Evolutionary conservation across 2,113 vertebrate species (phyloP), one percentile per base, ranked within the genome.

Genomic region (Elgaria multicarinata): DNA sequence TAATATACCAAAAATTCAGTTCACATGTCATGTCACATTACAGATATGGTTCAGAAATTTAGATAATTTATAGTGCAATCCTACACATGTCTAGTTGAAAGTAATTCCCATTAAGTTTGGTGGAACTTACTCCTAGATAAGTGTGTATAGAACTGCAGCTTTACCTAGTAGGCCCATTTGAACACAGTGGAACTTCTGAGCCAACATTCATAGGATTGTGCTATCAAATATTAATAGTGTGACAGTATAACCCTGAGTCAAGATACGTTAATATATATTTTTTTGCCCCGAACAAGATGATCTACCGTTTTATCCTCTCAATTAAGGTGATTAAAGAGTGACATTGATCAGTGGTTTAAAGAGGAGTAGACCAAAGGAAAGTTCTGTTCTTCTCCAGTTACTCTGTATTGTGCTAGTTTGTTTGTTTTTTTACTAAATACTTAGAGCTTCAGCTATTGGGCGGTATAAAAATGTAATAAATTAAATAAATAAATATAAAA

Each of bases 1-100:
- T 94, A 90, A 72, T 84, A 87, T 22, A 89, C 39, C 91, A 92
- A 36, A 89, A 75, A 92, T 92, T 93, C 6, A 72, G 3, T 36
- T 80, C 89, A 0, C 74, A 89, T 86, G n/a, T n/a, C 88, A 1
- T 89, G 39, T 5, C 1, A 26, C 1, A 46, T 64, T 62, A 18
- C 79, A 39, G 10, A 39, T 50, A 42, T 66, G 8, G 26, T 87
- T 50, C 64, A 67, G 31, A 79, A 18, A 87, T 82, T 44, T 36
- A 39, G 50, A 10, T 76, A 14, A 83, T 39, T 33, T 42, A 77
- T 24, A 12, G 42, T 46, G 44, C 76, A 78, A 53, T 50, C 64
- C 58, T 33, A 28, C 20, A 67, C 6, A 66, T 67, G 4, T 13
- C 10, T 53, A 13, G 66, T 71, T 44, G n/a, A 20, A 84, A n/a